Conservation (phyloP, 2,113 vertebrate species). For the Semnopithecus entellus region DNA sequence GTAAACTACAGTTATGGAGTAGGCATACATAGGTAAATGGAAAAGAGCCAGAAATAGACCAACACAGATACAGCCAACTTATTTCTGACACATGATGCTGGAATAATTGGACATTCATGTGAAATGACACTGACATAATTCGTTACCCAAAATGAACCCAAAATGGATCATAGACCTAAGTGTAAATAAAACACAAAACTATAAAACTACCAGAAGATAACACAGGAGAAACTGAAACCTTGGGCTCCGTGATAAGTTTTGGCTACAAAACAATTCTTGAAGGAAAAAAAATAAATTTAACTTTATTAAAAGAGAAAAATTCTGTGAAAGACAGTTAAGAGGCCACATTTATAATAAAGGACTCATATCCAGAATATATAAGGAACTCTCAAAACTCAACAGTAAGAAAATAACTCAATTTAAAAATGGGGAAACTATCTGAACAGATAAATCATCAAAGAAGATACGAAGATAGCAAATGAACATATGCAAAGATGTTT, state of each 20-base stretch:
- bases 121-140: background rate
- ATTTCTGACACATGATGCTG: background rate
- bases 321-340: background rate
- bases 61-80: background rate
- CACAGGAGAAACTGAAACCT: background rate
- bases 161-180: background rate
- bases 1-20: background rate
- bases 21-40: background rate
- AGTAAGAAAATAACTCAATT: background rate
- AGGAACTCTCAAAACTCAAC: background rate
- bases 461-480: background rate
- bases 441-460: background rate
- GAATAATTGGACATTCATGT: background rate
- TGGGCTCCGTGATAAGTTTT: background rate
- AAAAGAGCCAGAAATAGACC: background rate
- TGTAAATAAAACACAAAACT: background rate
- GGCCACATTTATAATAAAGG: background rate
- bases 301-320: background rate
- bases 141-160: background rate
- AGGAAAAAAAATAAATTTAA: background rate
- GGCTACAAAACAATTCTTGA: background rate
- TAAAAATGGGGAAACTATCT: background rate
- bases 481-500: background rate
- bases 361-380: background rate
- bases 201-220: background rate